Evolutionary conservation across 2,888 invertebrate species (phyloP).

Genomic region (Phorcus lineatus): DNA sequence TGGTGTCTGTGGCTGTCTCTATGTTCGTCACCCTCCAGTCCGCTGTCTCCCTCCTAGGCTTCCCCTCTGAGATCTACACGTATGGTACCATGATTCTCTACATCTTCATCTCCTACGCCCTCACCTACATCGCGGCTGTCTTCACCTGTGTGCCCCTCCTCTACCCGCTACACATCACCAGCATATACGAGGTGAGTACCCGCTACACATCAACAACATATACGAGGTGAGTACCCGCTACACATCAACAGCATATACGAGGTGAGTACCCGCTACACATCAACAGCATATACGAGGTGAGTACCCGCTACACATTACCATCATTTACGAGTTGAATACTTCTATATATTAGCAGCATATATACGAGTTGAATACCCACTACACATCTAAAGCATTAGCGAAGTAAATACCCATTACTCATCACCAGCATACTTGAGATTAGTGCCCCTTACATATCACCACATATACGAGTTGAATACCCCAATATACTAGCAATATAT

Average conservation of each 20-base stretch:
- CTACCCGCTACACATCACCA: constrained; percentile 21
- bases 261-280: too few species aligned
- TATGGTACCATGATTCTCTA: constrained; percentile 6
- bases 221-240: too few species aligned
- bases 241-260: background rate
- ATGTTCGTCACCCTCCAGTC: constrained; percentile 25
- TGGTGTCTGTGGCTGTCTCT: constrained; percentile 20
- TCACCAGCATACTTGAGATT: too few species aligned
- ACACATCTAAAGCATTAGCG: too few species aligned
- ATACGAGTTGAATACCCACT: too few species aligned
- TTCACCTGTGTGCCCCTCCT: constrained; percentile 24
- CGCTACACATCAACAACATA: background rate
- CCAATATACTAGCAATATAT: too few species aligned
- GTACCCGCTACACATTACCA: too few species aligned
- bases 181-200: constrained; percentile 26
- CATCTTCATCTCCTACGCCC: background rate
- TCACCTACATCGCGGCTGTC: background rate
- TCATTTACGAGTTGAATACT: too few species aligned
- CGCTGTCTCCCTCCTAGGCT: constrained; percentile 5
- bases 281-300: background rate
- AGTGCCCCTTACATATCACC: too few species aligned
- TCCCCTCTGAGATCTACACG: constrained; percentile 22
- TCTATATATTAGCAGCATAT: too few species aligned
- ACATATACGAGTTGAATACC: too few species aligned
- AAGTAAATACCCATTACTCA: too few species aligned